Conservation (phyloP, 2,888 invertebrate species). For the Branchellion lobata region DNA sequence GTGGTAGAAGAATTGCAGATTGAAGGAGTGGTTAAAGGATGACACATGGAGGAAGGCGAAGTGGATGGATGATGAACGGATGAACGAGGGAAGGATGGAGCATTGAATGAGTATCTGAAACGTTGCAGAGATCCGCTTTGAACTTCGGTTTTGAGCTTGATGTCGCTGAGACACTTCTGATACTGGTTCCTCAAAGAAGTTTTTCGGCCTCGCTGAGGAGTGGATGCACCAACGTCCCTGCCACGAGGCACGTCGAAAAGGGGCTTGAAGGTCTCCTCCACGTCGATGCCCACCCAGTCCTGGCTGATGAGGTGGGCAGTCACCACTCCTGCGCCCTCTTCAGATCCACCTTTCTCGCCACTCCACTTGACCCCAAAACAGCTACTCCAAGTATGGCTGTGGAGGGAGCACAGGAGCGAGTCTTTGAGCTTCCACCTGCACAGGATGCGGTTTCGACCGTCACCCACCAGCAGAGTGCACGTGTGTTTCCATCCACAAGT, state of each 20-base stretch:
- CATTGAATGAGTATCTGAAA: no score
- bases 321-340: conserved; percentile 51
- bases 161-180: conserved; percentile 3
- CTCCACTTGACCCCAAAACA: neutral
- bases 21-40: no score
- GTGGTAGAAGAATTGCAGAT: no score
- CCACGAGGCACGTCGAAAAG: neutral
- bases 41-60: neutral
- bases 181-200: conserved; percentile 2
- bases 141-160: neutral
- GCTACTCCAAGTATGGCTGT: conserved; percentile 6
- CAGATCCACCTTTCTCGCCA: neutral
- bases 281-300: conserved; percentile 55
- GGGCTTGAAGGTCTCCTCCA: neutral
- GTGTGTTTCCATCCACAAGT: conserved; percentile 67
- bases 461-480: conserved; percentile 70
- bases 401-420: neutral
- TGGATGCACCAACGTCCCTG: neutral
- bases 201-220: neutral
- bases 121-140: neutral
- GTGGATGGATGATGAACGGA: no score
- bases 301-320: conserved; percentile 59
- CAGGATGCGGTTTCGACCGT: conserved; percentile 69
- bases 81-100: no score
- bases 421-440: conserved; percentile 62